Evolutionary conservation across 1,140 invertebrate species (phyloP).

Genomic region (Drosophila subobscura): DNA sequence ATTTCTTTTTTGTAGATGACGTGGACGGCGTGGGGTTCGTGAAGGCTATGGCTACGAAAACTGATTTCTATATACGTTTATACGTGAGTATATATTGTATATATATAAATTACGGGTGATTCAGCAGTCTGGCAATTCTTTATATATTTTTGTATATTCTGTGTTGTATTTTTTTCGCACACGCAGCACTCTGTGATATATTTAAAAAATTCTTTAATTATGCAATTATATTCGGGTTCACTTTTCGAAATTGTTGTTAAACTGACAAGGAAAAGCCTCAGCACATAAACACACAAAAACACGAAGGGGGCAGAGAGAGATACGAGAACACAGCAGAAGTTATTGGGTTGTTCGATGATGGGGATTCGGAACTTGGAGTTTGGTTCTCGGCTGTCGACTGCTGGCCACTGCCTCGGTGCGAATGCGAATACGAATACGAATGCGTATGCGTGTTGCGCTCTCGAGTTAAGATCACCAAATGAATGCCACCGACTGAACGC

Average conservation of each 20-base stretch:
- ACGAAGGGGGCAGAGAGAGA: slow-evolving; percentile 28
- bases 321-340: slow-evolving; percentile 23
- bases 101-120: slow-evolving; percentile 19
- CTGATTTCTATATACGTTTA: slow-evolving; percentile 38
- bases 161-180: slow-evolving; percentile 27
- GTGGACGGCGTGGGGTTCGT: slow-evolving; percentile 45
- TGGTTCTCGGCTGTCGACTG: slow-evolving; percentile 27
- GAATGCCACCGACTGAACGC: slow-evolving; percentile 41
- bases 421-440: slow-evolving; percentile 1
- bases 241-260: neutral
- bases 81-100: slow-evolving; percentile 17
- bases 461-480: slow-evolving; percentile 72
- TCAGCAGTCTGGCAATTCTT: slow-evolving; percentile 33
- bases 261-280: slow-evolving; percentile 8
- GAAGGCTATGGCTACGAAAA: slow-evolving; percentile 45
- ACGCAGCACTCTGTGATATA: slow-evolving; percentile 28
- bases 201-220: slow-evolving; percentile 49
- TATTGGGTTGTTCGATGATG: no score
- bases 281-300: slow-evolving; percentile 36
- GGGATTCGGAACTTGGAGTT: no score
- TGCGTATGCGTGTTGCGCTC: slow-evolving; percentile 57
- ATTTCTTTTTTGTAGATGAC: slow-evolving; percentile 48
- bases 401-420: slow-evolving; percentile 11
- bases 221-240: slow-evolving; percentile 34
- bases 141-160: slow-evolving; percentile 26